Percentiles rank a stretch among this genome's conserved stretches.
phyloP scores from a whole-genome alignment of 2,888 invertebrate genomes.

The Ennomos erosarius region DNA sequence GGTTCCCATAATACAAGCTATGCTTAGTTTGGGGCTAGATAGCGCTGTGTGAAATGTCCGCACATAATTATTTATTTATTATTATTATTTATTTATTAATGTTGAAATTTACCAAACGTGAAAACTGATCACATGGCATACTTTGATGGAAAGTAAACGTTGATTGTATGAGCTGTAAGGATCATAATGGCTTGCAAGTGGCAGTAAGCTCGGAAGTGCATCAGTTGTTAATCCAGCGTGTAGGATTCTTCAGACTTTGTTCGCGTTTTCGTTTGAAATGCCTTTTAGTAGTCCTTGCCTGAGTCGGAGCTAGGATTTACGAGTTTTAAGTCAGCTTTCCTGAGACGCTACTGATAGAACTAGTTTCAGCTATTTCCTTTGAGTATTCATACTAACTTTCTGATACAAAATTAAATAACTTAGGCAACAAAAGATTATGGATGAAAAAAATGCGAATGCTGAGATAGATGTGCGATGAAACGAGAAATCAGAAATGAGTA shows the following conservation, averaged over 20 bases:
- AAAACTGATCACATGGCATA: neutral
- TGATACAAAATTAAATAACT: too few species aligned
- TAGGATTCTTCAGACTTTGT: slow-evolving; percentile 19
- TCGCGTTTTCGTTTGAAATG: slow-evolving; percentile 14
- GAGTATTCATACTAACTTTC: neutral
- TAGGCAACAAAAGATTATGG: too few species aligned
- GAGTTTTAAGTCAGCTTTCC: slow-evolving; percentile 22
- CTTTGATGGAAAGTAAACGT: neutral
- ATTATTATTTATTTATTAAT: too few species aligned
- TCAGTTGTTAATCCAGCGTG: slow-evolving; percentile 21
- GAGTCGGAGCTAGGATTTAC: slow-evolving; percentile 8
- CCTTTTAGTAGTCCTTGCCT: slow-evolving; percentile 4
- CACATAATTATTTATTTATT: too few species aligned
- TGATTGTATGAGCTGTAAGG: neutral
- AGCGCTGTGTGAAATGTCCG: too few species aligned
- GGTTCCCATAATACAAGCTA: too few species aligned
- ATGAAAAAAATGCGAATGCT: too few species aligned
- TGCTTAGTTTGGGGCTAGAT: too few species aligned
- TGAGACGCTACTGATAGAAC: slow-evolving; percentile 1
- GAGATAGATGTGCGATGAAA: too few species aligned
- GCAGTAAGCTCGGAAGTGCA: slow-evolving; percentile 16
- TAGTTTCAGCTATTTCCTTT: neutral
- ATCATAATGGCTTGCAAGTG: slow-evolving; percentile 3
- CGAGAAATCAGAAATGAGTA: too few species aligned
- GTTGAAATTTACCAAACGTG: neutral